Conservation (phyloP, 2,888 invertebrate species). For the Tenthredo notha region DNA sequence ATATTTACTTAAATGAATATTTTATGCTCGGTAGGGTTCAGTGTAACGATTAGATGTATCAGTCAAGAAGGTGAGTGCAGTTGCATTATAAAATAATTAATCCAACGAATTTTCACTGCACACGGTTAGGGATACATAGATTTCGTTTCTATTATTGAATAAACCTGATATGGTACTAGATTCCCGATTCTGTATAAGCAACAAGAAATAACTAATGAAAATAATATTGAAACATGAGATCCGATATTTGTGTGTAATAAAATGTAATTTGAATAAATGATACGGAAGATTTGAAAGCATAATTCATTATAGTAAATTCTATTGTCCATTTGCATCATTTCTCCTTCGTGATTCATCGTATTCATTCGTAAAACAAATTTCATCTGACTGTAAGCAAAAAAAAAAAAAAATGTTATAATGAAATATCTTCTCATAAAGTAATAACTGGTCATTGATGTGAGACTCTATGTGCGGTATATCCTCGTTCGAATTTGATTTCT, state of each 20-base stretch:
- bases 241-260: neutral
- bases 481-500: no score
- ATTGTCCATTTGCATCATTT: neutral
- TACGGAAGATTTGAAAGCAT: neutral
- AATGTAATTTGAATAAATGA: conserved; percentile 2
- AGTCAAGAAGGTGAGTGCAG: neutral
- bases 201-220: neutral
- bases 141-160: neutral
- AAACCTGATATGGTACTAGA: neutral
- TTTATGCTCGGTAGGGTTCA: neutral
- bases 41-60: neutral
- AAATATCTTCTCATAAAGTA: no score
- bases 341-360: no score
- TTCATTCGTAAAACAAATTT: no score
- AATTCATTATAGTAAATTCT: neutral
- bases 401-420: no score
- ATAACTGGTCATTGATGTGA: no score
- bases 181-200: neutral
- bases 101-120: neutral
- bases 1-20: neutral
- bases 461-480: no score
- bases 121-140: neutral
- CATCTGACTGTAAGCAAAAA: no score
- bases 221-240: neutral
- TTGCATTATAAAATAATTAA: neutral